Percentiles rank a stretch among this genome's conserved stretches.
These are phyloP conservation scores for Acrossocheilus wenchowensis DNA, from an alignment of 2,797 vertebrate species.

Conservation along the genomic window DNA sequence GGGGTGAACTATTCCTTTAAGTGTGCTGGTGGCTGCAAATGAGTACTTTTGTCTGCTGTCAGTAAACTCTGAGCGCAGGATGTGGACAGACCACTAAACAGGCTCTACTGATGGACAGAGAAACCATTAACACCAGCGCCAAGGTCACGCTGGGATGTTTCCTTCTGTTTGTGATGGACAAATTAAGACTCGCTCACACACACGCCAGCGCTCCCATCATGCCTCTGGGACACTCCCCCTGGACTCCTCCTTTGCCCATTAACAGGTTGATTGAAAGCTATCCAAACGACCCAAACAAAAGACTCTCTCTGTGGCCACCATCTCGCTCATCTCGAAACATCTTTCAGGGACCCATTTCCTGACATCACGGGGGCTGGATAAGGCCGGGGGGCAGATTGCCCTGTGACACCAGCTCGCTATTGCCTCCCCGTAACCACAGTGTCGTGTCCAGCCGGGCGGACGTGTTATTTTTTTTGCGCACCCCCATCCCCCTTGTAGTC, in stretches of 20 bases:
- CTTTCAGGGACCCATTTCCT: constrained; percentile 70
- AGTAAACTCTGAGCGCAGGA: constrained; percentile 68
- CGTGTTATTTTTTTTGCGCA: constrained; percentile 65
- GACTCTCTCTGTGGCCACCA: constrained; percentile 60
- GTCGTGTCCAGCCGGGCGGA: constrained; percentile 71
- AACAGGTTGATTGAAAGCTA: constrained; percentile 79
- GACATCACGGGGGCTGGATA: constrained; percentile 67
- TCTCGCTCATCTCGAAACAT: constrained; percentile 76
- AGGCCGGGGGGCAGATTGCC: constrained; percentile 48
- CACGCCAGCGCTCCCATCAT: constrained; percentile 23
- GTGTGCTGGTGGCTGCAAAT: constrained; percentile 13
- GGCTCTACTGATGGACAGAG: constrained; percentile 72
- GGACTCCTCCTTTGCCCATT: constrained; percentile 76
- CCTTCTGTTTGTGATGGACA: constrained; percentile 82
- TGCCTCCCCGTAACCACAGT: constrained; percentile 36
- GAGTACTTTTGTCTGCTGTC: constrained; percentile 64
- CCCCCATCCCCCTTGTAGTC: constrained; percentile 67
- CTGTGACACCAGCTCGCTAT: constrained; percentile 26
- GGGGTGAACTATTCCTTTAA: neutral
- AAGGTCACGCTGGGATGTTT: constrained; percentile 83
- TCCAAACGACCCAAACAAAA: constrained; percentile 72
- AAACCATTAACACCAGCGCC: constrained; percentile 82
- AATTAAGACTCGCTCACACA: constrained; percentile 75
- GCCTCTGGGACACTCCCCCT: constrained; percentile 66
- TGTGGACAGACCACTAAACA: constrained; percentile 78